These are phyloP conservation scores for Lampris incognitus DNA, from an alignment of 2,113 vertebrate genomes.

Conservation along the genomic window DNA sequence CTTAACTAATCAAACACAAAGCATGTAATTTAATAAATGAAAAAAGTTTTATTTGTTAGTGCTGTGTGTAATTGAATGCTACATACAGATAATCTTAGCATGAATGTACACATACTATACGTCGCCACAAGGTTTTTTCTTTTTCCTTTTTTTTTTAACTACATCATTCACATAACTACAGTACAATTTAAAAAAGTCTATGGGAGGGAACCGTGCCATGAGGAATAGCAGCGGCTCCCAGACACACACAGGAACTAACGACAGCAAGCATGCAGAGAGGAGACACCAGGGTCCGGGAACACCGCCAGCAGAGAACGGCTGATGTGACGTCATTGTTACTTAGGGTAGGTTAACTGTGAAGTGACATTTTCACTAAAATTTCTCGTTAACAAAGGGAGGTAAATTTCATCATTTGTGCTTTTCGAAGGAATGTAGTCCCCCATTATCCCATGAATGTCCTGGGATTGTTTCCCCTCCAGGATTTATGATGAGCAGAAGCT, in stretches of 20 bases:
- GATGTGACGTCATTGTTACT: background rate
- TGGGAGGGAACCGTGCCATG: constrained; percentile 58
- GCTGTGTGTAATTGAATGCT: constrained; percentile 84
- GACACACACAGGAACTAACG: constrained; percentile 78
- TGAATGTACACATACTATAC: constrained; percentile 79
- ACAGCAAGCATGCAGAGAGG: constrained; percentile 82
- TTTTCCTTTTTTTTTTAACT: constrained; percentile 57
- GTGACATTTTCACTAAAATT: background rate
- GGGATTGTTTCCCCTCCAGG: background rate
- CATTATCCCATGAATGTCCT: background rate
- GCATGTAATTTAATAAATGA: constrained; percentile 68
- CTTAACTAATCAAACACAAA: constrained; percentile 6
- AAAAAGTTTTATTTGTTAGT: constrained; percentile 85
- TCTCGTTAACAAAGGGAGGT: background rate
- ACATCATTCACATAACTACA: constrained; percentile 79
- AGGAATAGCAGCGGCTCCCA: constrained; percentile 59
- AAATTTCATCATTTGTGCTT: constrained; percentile 45
- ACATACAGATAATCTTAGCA: constrained; percentile 81
- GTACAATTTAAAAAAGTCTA: constrained; percentile 76
- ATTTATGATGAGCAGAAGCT: no score
- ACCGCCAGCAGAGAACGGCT: background rate
- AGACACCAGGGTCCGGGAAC: constrained; percentile 61
- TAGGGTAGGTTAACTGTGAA: background rate
- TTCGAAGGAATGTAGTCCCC: background rate
- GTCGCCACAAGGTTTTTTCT: constrained; percentile 74